A percentile compares a stretch with the other conserved stretches of the same genome.
These are phyloP conservation scores for Drosophila mayaguana DNA, from an alignment of 2,888 invertebrate genomes.

Conservation along the genomic window DNA sequence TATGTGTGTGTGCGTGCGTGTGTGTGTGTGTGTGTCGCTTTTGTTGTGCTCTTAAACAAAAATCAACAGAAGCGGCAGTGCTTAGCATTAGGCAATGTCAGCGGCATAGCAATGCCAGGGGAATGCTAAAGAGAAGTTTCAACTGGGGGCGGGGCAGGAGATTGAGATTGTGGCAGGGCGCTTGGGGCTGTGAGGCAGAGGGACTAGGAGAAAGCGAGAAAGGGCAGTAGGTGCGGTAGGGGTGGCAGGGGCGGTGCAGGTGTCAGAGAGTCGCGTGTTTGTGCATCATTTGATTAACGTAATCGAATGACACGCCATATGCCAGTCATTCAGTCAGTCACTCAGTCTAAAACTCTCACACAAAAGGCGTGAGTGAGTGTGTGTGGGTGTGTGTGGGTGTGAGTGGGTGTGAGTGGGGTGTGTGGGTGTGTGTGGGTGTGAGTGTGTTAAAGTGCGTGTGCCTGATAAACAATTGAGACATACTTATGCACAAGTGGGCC, in stretches of 20 bases:
- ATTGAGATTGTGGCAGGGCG: slow-evolving; percentile 8
- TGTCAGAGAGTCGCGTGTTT: slow-evolving; percentile 33
- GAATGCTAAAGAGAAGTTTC: slow-evolving; percentile 16
- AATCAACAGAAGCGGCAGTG: slow-evolving; percentile 58
- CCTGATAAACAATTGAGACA: slow-evolving; percentile 72
- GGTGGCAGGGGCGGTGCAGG: neutral
- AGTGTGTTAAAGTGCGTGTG: slow-evolving; percentile 37
- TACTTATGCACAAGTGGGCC: slow-evolving; percentile 32
- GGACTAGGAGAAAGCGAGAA: neutral
- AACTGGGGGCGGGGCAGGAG: neutral
- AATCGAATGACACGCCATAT: slow-evolving; percentile 78
- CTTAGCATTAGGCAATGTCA: slow-evolving; percentile 49
- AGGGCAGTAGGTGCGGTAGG: too few relatives aligned
- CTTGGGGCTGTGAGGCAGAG: neutral
- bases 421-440: slow-evolving; percentile 3
- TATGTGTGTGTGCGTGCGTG: slow-evolving; percentile 23
- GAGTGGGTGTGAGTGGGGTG: neutral
- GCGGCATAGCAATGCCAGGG: slow-evolving; percentile 31
- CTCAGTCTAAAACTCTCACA: slow-evolving; percentile 12
- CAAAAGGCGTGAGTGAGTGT: slow-evolving; percentile 3
- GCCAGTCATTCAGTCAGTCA: slow-evolving; percentile 60
- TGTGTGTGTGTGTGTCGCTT: slow-evolving; percentile 23
- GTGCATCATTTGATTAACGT: slow-evolving; percentile 79
- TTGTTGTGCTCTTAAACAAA: slow-evolving; percentile 61
- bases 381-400: neutral